These are phyloP conservation scores for Anguilla obscura DNA, from an alignment of 2,797 vertebrate genomes.

Conservation along the genomic window DNA sequence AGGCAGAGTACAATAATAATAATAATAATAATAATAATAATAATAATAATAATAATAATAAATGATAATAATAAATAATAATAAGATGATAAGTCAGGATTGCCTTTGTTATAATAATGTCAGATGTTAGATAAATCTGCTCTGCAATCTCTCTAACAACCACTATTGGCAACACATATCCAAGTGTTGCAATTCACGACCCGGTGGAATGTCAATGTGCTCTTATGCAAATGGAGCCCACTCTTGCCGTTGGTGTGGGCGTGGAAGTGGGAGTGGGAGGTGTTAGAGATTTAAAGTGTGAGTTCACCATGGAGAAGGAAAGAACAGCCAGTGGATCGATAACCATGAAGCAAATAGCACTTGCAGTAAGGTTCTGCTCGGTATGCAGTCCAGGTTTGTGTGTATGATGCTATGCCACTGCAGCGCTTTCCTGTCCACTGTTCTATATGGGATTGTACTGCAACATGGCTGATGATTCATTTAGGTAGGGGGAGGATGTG, in stretches of 20 bases:
- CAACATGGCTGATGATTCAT: neutral
- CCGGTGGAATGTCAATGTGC: conserved; percentile 14
- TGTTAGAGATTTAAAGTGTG: conserved; percentile 7
- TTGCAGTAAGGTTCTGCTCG: neutral
- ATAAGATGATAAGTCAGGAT: neutral
- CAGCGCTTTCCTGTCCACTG: neutral
- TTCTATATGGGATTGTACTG: neutral
- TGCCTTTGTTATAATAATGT: neutral
- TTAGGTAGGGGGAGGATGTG: conserved; percentile 6
- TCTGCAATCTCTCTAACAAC: conserved; percentile 4
- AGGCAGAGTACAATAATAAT: neutral
- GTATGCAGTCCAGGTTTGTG: neutral
- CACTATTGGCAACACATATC: neutral
- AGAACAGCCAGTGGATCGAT: conserved; percentile 3
- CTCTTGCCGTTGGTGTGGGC: conserved; percentile 4
- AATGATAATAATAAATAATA: neutral
- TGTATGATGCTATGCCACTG: neutral
- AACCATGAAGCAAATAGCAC: neutral
- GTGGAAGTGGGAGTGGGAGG: conserved; percentile 19
- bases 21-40: conserved; percentile 21
- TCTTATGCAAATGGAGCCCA: conserved; percentile 14
- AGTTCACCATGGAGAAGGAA: neutral
- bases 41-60: neutral
- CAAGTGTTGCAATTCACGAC: conserved; percentile 18
- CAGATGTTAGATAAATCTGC: conserved; percentile 16